Evolutionary conservation across 2,888 invertebrate species (phyloP), one percentile per base, ranked within the genome.

Genomic region (Anaspis maculata): DNA sequence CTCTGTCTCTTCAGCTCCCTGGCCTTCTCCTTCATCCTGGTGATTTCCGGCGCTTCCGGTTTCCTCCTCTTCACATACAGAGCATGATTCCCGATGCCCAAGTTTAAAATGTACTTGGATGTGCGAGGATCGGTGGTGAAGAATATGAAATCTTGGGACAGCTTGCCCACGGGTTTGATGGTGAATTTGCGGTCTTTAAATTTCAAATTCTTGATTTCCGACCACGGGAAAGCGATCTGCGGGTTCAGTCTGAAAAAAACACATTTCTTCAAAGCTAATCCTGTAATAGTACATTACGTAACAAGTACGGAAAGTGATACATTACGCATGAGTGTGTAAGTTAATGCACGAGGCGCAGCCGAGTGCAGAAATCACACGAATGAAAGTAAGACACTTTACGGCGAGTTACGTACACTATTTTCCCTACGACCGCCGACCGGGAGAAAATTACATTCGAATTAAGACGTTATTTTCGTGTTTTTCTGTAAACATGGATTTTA

Each of bases 71-170:
- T 79, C 88, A 97, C 95, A 70, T 97, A 98, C 51, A 98, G 72
- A 67, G 96, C 94, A 72, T 98, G 97, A 72, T 97, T 97, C 52
- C 97, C 98, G 90, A 98, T 96, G 62, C 98, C 97, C 43, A 98
- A 75, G 44, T 95, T 95, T 50, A 98, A 72, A 64, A 98, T 97
- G 51, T 94, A 81, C 70, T 98, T 98, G 73, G 97, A 98, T 62
- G 92, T 92, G 65, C 92, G 83, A 46, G 95, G 86, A 50, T 95
- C 83, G 24, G 90, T 83, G 31, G 95, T 94, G 70, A 94, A 95
- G 76, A 98, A 97, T 46, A 96, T 86, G 71, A 98, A 97, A 70
- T 97, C 95, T 19, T 95, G 95, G 32, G 96, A 89, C 70, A 94
- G 92, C 71, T 95, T 96, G 71, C 97, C 97, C 57, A 92, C 92